Evolutionary conservation across 2,797 vertebrate genomes (phyloP).

Genomic region (Arrhamphus sclerolepis): DNA sequence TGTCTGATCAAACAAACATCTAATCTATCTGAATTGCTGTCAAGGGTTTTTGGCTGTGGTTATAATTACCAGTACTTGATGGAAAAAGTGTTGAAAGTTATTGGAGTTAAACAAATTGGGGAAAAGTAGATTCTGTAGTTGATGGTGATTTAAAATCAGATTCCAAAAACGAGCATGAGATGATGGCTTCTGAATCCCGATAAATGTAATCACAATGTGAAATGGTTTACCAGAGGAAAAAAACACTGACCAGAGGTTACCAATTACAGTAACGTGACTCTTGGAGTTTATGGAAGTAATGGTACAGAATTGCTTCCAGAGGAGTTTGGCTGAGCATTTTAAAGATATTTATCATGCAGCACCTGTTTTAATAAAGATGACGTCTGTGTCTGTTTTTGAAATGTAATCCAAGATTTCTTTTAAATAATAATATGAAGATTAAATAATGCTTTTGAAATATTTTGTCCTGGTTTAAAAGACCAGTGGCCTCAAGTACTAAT

Average conservation of each 20-base stretch:
- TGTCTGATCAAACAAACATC: slow-evolving; percentile 47
- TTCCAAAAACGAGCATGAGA: background rate
- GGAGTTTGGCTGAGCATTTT: background rate
- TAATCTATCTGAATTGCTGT: slow-evolving; percentile 43
- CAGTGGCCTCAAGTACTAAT: too few species aligned
- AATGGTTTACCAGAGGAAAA: too few species aligned
- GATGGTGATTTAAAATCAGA: slow-evolving; percentile 4
- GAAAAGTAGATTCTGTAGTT: slow-evolving; percentile 1
- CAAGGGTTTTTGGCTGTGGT: slow-evolving; percentile 5
- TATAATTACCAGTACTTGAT: slow-evolving; percentile 4
- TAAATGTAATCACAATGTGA: too few species aligned
- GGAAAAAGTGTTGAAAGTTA: slow-evolving; percentile 1
- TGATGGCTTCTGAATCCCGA: background rate
- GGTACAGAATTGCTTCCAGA: too few species aligned
- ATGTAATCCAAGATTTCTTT: background rate
- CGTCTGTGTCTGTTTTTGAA: background rate
- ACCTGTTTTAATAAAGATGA: background rate
- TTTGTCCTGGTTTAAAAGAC: too few species aligned
- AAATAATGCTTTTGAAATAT: too few species aligned
- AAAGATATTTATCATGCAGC: background rate
- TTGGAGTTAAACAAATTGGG: slow-evolving; percentile 11
- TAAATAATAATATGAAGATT: background rate
- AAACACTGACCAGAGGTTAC: too few species aligned
- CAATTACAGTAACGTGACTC: too few species aligned
- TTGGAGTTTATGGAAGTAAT: too few species aligned